Percentiles rank a stretch among this genome's conserved stretches.
Conservation (phyloP, 2,113 vertebrate species). For the Plotosus lineatus region DNA sequence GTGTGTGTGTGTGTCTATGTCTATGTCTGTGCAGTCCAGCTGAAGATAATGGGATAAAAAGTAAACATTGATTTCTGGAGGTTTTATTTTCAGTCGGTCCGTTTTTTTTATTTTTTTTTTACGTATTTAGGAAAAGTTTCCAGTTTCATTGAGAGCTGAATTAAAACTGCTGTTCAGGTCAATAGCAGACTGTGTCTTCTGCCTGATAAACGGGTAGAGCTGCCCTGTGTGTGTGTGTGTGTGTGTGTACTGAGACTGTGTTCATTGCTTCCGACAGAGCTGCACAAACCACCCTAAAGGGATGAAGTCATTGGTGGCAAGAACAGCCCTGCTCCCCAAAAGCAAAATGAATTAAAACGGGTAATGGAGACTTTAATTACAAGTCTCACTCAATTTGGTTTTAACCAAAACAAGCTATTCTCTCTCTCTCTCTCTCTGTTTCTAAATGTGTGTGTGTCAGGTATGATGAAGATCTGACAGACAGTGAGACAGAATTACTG, state of each 20-base stretch:
- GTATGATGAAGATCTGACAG: background rate
- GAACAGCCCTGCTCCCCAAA: background rate
- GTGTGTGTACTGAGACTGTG: background rate
- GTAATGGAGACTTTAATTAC: conserved; percentile 23
- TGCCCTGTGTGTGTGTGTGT: background rate
- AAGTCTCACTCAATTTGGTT: conserved; percentile 23
- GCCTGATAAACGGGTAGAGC: background rate
- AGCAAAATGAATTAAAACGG: conserved; percentile 17
- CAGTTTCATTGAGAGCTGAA: background rate
- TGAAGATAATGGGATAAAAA: background rate
- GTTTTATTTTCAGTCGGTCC: background rate
- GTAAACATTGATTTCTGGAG: background rate
- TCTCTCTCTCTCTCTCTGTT: too few species aligned
- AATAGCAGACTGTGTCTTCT: background rate
- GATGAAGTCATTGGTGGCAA: background rate
- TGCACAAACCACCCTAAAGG: background rate
- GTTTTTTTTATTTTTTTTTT: conserved; percentile 8
- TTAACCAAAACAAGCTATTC: background rate
- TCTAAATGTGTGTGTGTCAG: background rate
- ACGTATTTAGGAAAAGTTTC: conserved; percentile 11
- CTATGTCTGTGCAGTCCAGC: too few species aligned
- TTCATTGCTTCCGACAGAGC: background rate
- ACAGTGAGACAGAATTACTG: background rate
- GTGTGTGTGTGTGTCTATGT: too few species aligned
- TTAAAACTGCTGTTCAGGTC: background rate